Evolutionary conservation across 1,140 invertebrate species (phyloP).

Genomic region (Zaprionus camerounensis): DNA sequence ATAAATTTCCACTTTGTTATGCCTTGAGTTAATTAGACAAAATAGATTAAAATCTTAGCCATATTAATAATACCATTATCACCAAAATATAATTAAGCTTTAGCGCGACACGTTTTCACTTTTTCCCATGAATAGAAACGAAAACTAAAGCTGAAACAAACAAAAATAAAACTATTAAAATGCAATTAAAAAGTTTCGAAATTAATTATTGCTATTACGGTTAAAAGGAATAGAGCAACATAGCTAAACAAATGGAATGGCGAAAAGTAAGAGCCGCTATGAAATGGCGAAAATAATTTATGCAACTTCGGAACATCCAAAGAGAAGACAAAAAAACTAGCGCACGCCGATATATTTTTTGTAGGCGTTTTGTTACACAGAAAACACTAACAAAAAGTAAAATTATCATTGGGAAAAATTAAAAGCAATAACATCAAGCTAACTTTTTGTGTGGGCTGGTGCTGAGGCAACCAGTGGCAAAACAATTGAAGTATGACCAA

Average conservation of each 20-base stretch:
- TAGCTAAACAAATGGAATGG: slow-evolving; percentile 41
- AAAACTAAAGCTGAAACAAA: slow-evolving; percentile 39
- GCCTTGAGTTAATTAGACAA: not conserved
- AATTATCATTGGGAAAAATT: slow-evolving; percentile 77
- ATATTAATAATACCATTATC: slow-evolving; percentile 67
- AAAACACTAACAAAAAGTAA: slow-evolving; percentile 24
- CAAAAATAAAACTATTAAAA: slow-evolving; percentile 68
- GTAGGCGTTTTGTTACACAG: slow-evolving; percentile 62
- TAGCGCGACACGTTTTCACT: slow-evolving; percentile 73
- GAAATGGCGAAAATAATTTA: slow-evolving; percentile 64
- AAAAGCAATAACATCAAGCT: slow-evolving; percentile 55
- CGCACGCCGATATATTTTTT: slow-evolving; percentile 56
- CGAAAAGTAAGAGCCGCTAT: slow-evolving; percentile 37
- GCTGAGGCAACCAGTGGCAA: slow-evolving; percentile 64
- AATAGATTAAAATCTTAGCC: slow-evolving; percentile 5
- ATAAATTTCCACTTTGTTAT: not conserved
- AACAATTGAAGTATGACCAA: slow-evolving; percentile 79
- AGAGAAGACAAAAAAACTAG: slow-evolving; percentile 32
- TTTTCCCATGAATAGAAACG: slow-evolving; percentile 48
- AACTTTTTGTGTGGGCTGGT: slow-evolving; percentile 34
- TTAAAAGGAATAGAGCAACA: slow-evolving; percentile 34
- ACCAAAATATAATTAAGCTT: slow-evolving; percentile 65
- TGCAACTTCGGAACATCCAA: slow-evolving; percentile 65
- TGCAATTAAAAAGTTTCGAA: slow-evolving; percentile 71
- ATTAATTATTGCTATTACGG: slow-evolving; percentile 39